Percentiles rank a stretch among this genome's conserved stretches.
Evolutionary conservation across 2,113 vertebrate species (phyloP).

Genomic region (Zosterops japonicus): DNA sequence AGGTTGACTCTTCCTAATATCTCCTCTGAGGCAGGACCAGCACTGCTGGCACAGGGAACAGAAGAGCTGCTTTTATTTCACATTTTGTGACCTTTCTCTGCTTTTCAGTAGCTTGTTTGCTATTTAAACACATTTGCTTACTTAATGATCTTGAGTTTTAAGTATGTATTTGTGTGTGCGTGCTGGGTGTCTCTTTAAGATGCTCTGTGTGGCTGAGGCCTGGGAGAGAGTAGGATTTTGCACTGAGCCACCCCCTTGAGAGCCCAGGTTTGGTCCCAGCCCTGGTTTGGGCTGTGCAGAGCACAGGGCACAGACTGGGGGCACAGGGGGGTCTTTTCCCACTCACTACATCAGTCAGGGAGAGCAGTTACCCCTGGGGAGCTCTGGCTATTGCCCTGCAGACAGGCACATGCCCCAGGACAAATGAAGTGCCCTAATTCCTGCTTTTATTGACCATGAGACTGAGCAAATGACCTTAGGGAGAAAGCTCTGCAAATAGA

Average conservation of each 20-base stretch:
- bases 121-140: neutral
- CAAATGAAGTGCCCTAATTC: neutral
- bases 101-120: neutral
- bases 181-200: neutral
- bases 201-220: neutral
- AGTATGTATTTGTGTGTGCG: neutral
- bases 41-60: fast-evolving
- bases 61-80: neutral
- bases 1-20: conserved; percentile 33
- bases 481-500: neutral
- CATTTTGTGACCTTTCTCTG: conserved; percentile 25
- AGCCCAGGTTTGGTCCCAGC: neutral
- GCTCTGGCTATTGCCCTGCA: neutral
- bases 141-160: neutral
- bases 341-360: fast-evolving
- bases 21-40: neutral
- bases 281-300: neutral
- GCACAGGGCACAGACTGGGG: neutral
- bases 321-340: neutral
- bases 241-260: fast-evolving
- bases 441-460: neutral
- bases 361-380: fast-evolving
- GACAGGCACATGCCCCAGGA: fast-evolving
- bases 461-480: neutral
- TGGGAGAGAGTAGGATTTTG: neutral